These are phyloP conservation scores for Cyprinodon tularosa DNA, from an alignment of 2,113 vertebrate genomes.

Conservation along the genomic window DNA sequence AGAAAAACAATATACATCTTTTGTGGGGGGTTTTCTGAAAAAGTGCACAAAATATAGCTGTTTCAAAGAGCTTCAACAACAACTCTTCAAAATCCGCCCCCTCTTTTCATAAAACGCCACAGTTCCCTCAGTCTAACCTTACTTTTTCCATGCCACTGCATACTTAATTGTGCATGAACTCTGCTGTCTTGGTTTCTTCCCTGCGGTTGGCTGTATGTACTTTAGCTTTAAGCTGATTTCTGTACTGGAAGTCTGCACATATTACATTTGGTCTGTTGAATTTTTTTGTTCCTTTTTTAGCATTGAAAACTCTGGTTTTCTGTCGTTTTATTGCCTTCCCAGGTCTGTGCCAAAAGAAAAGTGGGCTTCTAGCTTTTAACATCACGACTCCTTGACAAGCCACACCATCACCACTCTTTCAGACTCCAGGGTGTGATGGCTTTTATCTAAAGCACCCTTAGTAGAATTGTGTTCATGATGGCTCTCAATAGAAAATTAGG, in stretches of 20 bases:
- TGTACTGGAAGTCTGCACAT: constrained; percentile 26
- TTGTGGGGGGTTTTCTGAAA: background rate
- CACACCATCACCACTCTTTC: background rate
- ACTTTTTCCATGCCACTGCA: background rate
- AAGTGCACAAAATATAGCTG: background rate
- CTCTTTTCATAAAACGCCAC: background rate
- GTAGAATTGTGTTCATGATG: background rate
- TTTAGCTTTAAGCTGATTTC: constrained; percentile 46
- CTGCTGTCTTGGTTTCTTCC: constrained; percentile 16
- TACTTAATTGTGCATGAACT: constrained; percentile 8
- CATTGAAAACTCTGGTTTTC: constrained; percentile 44
- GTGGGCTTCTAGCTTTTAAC: background rate
- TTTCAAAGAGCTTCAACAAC: background rate
- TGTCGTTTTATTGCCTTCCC: constrained; percentile 35
- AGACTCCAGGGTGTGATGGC: background rate
- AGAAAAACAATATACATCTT: background rate
- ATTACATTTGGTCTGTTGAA: constrained; percentile 37
- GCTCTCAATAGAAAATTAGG: background rate
- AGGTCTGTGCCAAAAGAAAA: constrained; percentile 27
- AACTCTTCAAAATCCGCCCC: background rate
- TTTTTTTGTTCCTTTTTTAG: constrained; percentile 5
- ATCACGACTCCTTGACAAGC: background rate
- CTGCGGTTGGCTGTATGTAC: constrained; percentile 33
- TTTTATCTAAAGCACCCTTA: background rate
- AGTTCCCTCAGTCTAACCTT: background rate